phyloP scores from a whole-genome alignment of 2,888 invertebrate genomes.

The Nemurella pictetii region DNA sequence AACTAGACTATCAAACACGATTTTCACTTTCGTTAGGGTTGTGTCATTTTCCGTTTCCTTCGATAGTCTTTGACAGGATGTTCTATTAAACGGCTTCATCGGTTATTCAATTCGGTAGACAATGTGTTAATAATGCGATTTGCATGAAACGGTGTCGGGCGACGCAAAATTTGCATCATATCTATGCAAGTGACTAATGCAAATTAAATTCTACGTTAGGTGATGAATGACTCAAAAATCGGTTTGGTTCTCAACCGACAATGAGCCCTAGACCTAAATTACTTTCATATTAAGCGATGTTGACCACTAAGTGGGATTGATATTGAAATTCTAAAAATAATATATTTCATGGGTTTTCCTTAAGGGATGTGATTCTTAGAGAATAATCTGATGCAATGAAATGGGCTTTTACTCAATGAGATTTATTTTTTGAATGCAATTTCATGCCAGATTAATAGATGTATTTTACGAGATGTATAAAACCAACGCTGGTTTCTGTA shows the following conservation, averaged over 20 bases:
- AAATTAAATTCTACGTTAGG: background rate
- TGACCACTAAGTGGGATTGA: background rate
- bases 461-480: background rate
- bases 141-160: background rate
- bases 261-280: constrained; percentile 21
- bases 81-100: constrained; percentile 12
- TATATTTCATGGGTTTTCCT: background rate
- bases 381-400: background rate
- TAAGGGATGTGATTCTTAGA: background rate
- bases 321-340: background rate
- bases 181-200: constrained; percentile 1
- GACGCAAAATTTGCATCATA: background rate
- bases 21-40: constrained; percentile 26
- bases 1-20: background rate
- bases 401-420: background rate
- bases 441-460: background rate
- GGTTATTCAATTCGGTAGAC: constrained; percentile 6
- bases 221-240: background rate
- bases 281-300: background rate
- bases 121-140: background rate
- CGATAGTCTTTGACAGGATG: constrained; percentile 22
- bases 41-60: constrained; percentile 28
- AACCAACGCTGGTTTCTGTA: background rate
- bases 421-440: background rate
- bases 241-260: background rate